phyloP scores from a whole-genome alignment of 35 echinoderm and acorn worm species.

The Diadema setosum region DNA sequence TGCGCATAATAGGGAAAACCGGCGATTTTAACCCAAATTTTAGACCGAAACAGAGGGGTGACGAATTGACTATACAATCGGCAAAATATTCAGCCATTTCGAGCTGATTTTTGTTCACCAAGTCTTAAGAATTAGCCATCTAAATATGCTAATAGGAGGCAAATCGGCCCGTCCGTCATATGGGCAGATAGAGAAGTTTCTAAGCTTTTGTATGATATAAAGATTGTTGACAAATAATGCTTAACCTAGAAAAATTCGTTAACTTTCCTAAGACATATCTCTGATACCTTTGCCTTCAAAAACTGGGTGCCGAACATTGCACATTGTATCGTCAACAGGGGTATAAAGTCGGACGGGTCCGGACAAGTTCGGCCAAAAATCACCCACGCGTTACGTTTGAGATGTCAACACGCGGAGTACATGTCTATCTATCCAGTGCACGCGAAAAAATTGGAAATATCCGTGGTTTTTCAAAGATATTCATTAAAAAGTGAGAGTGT shows the following conservation, averaged over 20 bases:
- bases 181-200: neutral
- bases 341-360: constrained; percentile 8
- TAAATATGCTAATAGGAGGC: neutral
- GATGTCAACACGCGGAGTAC: neutral
- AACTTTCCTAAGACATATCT: neutral
- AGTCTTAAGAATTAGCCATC: neutral
- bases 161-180: neutral
- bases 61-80: neutral
- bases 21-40: neutral
- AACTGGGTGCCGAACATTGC: constrained; percentile 6
- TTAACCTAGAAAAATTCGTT: constrained; percentile 14
- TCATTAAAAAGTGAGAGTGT: too few relatives aligned
- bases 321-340: constrained; percentile 6
- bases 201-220: neutral
- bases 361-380: neutral
- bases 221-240: neutral
- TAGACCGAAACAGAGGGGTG: neutral
- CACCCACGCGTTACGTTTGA: neutral
- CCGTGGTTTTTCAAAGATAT: too few relatives aligned
- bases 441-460: too few relatives aligned
- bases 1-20: neutral
- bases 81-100: neutral
- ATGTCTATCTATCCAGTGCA: too few relatives aligned
- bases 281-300: neutral
- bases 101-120: neutral